Conservation (phyloP, 2,113 vertebrate genomes). For the Bufo gargarizans region DNA sequence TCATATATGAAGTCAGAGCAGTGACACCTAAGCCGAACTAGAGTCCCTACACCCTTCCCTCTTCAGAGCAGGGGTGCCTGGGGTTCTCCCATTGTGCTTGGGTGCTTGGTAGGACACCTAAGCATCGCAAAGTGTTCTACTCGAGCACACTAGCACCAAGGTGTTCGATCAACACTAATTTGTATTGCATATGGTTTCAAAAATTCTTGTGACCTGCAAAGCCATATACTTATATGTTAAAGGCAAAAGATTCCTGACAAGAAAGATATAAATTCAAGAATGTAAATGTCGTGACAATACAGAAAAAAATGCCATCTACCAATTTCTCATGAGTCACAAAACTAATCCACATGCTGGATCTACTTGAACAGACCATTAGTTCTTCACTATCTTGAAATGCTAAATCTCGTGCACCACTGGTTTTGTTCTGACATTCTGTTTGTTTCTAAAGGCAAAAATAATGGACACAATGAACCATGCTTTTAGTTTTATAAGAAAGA, state of each 20-base stretch:
- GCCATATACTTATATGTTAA: background rate
- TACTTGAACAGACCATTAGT: background rate
- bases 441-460: background rate
- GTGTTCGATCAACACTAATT: too few species aligned
- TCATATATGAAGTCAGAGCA: too few species aligned
- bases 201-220: background rate
- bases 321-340: background rate
- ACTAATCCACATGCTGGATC: background rate
- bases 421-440: background rate
- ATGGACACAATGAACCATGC: background rate
- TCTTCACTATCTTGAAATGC: background rate
- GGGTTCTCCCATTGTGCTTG: too few species aligned
- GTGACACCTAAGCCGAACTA: too few species aligned
- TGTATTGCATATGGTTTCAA: background rate
- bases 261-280: background rate
- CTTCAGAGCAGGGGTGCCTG: too few species aligned
- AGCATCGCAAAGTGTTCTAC: too few species aligned
- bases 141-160: too few species aligned
- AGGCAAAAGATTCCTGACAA: background rate
- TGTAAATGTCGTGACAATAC: background rate
- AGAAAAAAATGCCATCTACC: background rate
- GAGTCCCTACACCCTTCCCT: too few species aligned
- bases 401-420: slow-evolving; percentile 2
- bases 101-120: too few species aligned
- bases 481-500: background rate